These are phyloP conservation scores for Aleiodes alternator DNA, from an alignment of 2,888 invertebrate genomes.

Conservation along the genomic window DNA sequence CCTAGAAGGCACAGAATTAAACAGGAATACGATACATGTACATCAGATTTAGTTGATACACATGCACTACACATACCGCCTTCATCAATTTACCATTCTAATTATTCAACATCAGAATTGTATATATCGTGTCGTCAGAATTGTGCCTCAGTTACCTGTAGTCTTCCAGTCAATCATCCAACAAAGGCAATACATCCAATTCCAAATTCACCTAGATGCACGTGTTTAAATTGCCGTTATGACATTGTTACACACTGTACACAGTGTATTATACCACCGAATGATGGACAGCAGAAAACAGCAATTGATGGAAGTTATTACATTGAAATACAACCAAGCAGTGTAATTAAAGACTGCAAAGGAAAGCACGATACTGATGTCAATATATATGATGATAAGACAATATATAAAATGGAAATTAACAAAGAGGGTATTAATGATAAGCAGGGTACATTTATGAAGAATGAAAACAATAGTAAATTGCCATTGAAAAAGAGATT, in stretches of 20 bases:
- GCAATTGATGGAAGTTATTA: conserved; percentile 66
- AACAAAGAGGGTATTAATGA: conserved; percentile 53
- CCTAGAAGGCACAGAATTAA: conserved; percentile 52
- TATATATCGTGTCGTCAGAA: conserved; percentile 67
- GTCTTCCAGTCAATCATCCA: conserved; percentile 61
- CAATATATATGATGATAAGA: conserved; percentile 58
- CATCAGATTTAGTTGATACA: conserved; percentile 58
- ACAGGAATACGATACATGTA: conserved; percentile 51
- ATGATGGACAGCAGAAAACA: conserved; percentile 58
- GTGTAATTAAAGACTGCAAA: conserved; percentile 60
- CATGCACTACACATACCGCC: conserved; percentile 62
- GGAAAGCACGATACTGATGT: conserved; percentile 55
- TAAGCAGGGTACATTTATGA: conserved; percentile 58
- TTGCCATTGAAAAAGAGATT: conserved; percentile 70
- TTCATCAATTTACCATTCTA: conserved; percentile 61
- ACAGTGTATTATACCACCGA: conserved; percentile 64
- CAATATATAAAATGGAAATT: conserved; percentile 62
- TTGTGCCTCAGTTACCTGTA: conserved; percentile 63
- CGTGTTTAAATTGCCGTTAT: conserved; percentile 65
- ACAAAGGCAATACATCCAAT: conserved; percentile 53
- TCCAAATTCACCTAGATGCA: conserved; percentile 58
- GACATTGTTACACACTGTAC: conserved; percentile 65
- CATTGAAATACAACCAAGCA: conserved; percentile 61
- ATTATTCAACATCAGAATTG: conserved; percentile 60
- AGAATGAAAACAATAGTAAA: conserved; percentile 62